Evolutionary conservation across 30 jellyfish, hydroid and myxozoan genomes (phyloP).

Genomic region (Aurelia sp.): DNA sequence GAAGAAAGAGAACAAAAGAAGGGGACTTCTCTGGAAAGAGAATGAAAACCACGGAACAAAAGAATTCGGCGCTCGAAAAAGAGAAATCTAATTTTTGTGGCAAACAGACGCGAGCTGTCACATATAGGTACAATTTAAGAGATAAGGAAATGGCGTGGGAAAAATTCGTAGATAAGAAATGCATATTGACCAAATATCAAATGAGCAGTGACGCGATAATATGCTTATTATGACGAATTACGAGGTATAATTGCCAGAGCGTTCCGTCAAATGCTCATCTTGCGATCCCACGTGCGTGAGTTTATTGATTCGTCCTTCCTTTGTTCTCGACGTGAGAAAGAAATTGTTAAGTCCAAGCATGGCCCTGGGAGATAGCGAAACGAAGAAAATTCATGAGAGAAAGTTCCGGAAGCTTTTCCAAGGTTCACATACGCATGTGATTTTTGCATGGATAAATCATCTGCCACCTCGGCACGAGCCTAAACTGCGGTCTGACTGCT

Average conservation of each 20-base stretch:
- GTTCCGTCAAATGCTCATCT: no score
- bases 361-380: constrained; percentile 47
- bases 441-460: no score
- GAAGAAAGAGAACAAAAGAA: no score
- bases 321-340: constrained; percentile 73
- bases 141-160: constrained; percentile 14
- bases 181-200: background rate
- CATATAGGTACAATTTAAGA: constrained; percentile 14
- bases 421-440: no score
- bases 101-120: background rate
- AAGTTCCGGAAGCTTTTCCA: no score
- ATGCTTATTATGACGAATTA: background rate
- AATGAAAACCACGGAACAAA: constrained; percentile 1
- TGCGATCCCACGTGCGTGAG: constrained; percentile 38
- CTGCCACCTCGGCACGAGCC: no score
- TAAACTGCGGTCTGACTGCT: no score
- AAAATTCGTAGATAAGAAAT: background rate
- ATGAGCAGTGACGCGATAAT: background rate
- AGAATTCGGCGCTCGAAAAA: constrained; percentile 9
- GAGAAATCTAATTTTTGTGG: background rate
- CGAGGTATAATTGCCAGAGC: no score
- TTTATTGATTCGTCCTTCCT: background rate
- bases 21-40: background rate
- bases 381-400: no score
- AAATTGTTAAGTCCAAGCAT: constrained; percentile 36